Base-by-base conservation (phyloP, 2,113 vertebrate species). In the Seriola rivoliana region DNA sequence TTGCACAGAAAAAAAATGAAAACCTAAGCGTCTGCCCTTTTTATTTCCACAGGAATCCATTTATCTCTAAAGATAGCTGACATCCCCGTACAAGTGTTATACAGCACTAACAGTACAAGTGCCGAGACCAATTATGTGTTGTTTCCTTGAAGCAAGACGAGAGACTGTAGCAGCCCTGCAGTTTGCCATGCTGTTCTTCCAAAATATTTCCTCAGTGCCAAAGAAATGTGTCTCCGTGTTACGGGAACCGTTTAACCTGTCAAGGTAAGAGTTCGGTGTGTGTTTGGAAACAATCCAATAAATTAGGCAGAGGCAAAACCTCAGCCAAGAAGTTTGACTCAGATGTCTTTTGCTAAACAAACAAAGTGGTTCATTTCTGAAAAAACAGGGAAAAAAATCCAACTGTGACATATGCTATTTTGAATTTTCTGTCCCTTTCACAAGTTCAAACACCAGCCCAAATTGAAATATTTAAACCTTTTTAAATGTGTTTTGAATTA, bases 211-310 rank as follows among this genome's bases (percentile, higher is more conserved):
- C 50, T 65, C 21, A 1, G 36, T 89, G 90, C 75, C 86, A 88
- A 85, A 74, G 64, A 50, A 89, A 86, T 84, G 74, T 71, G 73
- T 87, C 62, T 85, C 59, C 38, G 76, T 92, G 91, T 91, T 89
- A 90, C 67, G 48, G 85, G 77, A 94, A 89, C 87, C 87, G 89
- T 95, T 94, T 93, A 93, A 94, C 91, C 88, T 94, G 92, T 94
- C 90, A 90, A 88, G 78, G 84, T 85, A 86, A 69, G 83, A 90
- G 83, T 84, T 88, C 50, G 5, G 69, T 84, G 78, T 82, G 81
- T 88, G 81, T 93, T 90, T 90, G 89, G 90, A 93, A 93, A 91
- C 78, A 90, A 68, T 89, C 88, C 85, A 90, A 86, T 75, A 82
- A 89, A 93, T 95, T 92, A 92, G 74, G 74, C 73, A 70, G 75